Evolutionary conservation across 2,888 invertebrate species (phyloP).

Genomic region (Latheticus oryzae): DNA sequence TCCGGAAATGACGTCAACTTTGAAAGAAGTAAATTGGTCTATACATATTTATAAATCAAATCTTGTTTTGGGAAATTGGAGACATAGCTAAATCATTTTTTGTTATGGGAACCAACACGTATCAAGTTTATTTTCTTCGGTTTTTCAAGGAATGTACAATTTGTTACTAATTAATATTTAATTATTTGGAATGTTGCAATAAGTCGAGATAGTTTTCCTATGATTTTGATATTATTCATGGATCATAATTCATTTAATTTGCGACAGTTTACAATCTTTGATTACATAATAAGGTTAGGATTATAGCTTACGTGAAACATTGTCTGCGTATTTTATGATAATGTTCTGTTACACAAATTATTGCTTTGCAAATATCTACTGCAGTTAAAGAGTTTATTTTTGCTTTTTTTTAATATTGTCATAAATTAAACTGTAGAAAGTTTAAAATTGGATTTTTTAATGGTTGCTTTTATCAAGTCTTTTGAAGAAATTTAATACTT

Average conservation of each 20-base stretch:
- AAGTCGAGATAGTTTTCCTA: neutral
- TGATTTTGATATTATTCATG: constrained; percentile 14
- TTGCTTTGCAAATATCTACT: no score
- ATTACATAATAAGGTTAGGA: constrained; percentile 9
- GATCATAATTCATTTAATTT: neutral
- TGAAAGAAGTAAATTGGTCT: neutral
- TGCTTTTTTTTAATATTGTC: no score
- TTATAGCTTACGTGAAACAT: constrained; percentile 17
- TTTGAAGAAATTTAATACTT: no score
- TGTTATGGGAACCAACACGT: constrained; percentile 1
- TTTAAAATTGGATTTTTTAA: no score
- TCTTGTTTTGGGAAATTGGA: neutral
- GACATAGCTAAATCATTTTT: neutral
- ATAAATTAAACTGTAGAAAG: no score
- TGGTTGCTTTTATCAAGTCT: no score
- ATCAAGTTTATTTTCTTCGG: no score
- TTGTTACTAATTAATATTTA: no score
- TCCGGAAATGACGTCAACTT: constrained; percentile 8
- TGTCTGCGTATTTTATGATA: constrained; percentile 8
- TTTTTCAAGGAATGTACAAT: no score
- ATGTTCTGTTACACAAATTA: neutral
- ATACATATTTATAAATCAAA: constrained; percentile 2
- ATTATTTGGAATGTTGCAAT: constrained; percentile 1
- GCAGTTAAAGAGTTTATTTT: no score
- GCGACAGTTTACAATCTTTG: constrained; percentile 17